These are phyloP conservation scores for Cichladusa arquata DNA, from an alignment of 2,113 vertebrate genomes.

Conservation along the genomic window DNA sequence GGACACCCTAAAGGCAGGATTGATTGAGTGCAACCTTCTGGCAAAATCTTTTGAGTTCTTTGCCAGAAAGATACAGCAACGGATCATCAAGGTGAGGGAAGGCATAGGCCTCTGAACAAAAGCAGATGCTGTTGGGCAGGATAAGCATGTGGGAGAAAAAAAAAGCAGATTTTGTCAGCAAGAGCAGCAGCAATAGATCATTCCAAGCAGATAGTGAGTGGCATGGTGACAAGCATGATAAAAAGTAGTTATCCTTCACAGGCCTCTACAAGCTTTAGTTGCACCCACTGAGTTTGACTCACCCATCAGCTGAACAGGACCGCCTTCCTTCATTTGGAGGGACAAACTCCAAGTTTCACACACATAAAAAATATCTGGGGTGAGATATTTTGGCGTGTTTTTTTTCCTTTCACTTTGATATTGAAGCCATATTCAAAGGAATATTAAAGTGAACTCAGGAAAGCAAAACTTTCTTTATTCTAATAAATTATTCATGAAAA, in stretches of 20 bases:
- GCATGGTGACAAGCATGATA: slow-evolving; percentile 10
- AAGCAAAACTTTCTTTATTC: background rate
- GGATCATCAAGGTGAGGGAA: slow-evolving; percentile 54
- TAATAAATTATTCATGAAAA: background rate
- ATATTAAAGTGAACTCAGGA: background rate
- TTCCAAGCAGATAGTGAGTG: background rate
- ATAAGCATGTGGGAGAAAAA: background rate
- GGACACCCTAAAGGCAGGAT: slow-evolving; percentile 61
- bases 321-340: background rate
- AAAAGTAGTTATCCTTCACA: background rate
- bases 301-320: background rate
- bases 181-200: slow-evolving; percentile 34
- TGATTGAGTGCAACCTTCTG: slow-evolving; percentile 62
- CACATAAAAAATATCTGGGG: background rate
- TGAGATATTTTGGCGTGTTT: background rate
- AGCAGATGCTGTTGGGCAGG: slow-evolving; percentile 41
- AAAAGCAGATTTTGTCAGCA: background rate
- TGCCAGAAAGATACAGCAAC: slow-evolving; percentile 52
- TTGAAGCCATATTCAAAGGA: background rate
- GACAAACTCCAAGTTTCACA: background rate
- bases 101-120: slow-evolving; percentile 38
- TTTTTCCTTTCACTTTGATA: background rate
- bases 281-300: background rate
- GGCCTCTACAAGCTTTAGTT: background rate
- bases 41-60: slow-evolving; percentile 63